Conservation (phyloP, 2,888 invertebrate species). For the Xestia sexstrigata region DNA sequence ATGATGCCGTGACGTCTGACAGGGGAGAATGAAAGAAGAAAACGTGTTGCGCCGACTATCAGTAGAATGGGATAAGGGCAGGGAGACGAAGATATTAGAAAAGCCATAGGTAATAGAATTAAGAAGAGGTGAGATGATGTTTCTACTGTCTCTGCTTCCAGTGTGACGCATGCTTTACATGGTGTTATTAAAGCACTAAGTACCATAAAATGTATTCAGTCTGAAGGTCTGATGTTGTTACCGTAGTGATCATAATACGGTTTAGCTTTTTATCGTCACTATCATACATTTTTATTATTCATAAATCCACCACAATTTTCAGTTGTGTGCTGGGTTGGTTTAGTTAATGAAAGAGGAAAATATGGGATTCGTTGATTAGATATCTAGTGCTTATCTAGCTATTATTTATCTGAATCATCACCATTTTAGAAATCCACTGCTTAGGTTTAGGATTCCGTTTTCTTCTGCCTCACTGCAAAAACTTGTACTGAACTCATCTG, state of each 20-base stretch:
- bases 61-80: no score
- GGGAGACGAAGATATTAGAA: not conserved
- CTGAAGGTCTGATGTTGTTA: constrained; percentile 42
- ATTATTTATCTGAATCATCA: not conserved
- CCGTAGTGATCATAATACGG: constrained; percentile 30
- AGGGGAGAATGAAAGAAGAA: no score
- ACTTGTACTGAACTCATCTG: not conserved
- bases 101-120: not conserved
- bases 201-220: constrained; percentile 48
- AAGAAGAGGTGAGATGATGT: not conserved
- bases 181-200: constrained; percentile 46
- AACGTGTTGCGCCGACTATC: no score
- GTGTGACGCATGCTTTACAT: constrained; percentile 5
- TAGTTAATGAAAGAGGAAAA: not conserved
- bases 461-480: not conserved
- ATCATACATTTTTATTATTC: constrained; percentile 1
- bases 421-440: not conserved
- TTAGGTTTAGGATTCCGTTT: not conserved
- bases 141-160: not conserved
- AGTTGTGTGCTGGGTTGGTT: not conserved
- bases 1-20: no score
- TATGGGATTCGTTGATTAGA: not conserved
- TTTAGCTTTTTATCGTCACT: constrained; percentile 26
- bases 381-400: no score
- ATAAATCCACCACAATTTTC: not conserved